phyloP scores from a whole-genome alignment of 2,888 invertebrate species.

The Drosophila borborema region DNA sequence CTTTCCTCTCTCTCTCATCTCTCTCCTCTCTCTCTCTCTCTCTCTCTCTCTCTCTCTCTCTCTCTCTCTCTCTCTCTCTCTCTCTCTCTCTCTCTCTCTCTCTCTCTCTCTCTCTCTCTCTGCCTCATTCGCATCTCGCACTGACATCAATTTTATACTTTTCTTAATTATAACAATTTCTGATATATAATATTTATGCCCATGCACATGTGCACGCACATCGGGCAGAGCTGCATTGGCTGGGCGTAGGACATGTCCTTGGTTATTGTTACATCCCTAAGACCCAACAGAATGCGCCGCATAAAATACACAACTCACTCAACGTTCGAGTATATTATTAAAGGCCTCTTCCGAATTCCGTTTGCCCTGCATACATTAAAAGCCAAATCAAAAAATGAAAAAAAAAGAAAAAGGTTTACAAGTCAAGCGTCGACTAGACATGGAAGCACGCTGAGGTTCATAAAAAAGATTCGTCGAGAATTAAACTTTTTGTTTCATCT shows the following conservation, averaged over 20 bases:
- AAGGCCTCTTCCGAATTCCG: conserved; percentile 9
- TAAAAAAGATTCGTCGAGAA: conserved; percentile 3
- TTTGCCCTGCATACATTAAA: conserved; percentile 11
- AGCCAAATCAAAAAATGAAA: background rate
- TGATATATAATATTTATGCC: conserved; percentile 14
- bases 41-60: background rate
- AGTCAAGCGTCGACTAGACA: background rate
- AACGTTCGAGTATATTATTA: conserved; percentile 7
- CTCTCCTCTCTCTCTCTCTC: background rate
- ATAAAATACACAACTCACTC: conserved; percentile 4
- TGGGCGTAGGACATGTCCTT: conserved; percentile 1
- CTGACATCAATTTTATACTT: background rate
- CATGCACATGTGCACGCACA: background rate
- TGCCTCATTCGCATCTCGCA: too few species aligned
- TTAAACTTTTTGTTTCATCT: conserved; percentile 7
- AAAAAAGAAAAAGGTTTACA: background rate
- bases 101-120: background rate
- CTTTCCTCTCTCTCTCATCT: background rate
- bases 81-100: background rate
- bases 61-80: background rate
- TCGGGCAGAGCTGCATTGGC: background rate
- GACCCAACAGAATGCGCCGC: conserved; percentile 13
- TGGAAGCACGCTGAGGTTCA: background rate
- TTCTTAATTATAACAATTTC: conserved; percentile 26
- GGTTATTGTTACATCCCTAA: conserved; percentile 7